phyloP scores from a whole-genome alignment of 1,140 invertebrate genomes.

The Prorops nasuta region DNA sequence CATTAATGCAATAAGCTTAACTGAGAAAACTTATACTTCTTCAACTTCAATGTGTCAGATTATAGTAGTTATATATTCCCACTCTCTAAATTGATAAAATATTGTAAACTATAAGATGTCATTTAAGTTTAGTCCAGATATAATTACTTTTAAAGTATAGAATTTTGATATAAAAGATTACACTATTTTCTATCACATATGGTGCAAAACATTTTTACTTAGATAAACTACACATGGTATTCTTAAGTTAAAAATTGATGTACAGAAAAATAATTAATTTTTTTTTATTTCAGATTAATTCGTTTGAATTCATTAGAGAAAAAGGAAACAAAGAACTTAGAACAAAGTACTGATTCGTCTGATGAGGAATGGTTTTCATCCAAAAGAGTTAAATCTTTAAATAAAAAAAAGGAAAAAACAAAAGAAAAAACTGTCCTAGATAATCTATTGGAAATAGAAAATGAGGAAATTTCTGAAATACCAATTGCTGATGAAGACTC shows the following conservation, averaged over 20 bases:
- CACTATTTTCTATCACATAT: too few species aligned
- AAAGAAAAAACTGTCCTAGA: slow-evolving; percentile 19
- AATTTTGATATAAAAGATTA: too few species aligned
- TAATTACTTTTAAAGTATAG: too few species aligned
- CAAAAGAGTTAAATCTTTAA: slow-evolving; percentile 13
- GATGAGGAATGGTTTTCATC: slow-evolving; percentile 27
- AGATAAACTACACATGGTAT: too few species aligned
- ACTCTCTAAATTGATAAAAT: too few species aligned
- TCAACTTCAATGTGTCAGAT: too few species aligned
- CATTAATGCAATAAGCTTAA: too few species aligned
- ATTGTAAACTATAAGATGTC: slow-evolving; percentile 2
- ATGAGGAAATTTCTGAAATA: slow-evolving; percentile 14
- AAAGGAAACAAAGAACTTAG: slow-evolving; percentile 13
- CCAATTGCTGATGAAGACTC: slow-evolving; percentile 16
- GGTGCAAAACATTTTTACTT: too few species aligned
- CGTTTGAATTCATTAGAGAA: slow-evolving; percentile 26
- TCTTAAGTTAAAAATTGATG: too few species aligned
- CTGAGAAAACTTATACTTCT: too few species aligned
- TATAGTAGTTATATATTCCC: too few species aligned
- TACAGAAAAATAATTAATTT: slow-evolving; percentile 6
- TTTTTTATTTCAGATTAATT: slow-evolving; percentile 25
- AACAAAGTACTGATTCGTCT: slow-evolving; percentile 8
- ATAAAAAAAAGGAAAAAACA: slow-evolving; percentile 15
- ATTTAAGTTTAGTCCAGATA: too few species aligned
- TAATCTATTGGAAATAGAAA: slow-evolving; percentile 17